Conservation (phyloP, 2,888 invertebrate genomes). For the Spodoptera littoralis region DNA sequence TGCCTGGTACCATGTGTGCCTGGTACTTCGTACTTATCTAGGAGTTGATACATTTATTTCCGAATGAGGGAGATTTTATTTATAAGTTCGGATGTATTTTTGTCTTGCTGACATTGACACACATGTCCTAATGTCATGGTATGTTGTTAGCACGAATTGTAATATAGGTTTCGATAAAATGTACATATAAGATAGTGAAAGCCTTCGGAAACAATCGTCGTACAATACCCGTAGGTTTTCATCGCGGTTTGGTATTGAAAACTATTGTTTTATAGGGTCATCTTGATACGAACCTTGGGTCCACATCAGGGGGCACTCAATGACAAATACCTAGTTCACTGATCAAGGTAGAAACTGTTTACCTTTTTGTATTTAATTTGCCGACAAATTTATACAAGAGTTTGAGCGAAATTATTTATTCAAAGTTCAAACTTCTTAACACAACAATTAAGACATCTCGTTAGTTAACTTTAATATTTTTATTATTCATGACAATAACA, state of each 20-base stretch:
- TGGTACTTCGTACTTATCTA: too few relatives aligned
- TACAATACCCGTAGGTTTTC: constrained; percentile 4
- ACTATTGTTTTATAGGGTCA: constrained; percentile 7
- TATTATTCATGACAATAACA: too few relatives aligned
- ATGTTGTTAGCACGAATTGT: background rate
- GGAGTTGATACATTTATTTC: too few relatives aligned
- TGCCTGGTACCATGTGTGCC: background rate
- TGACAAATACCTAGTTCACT: background rate
- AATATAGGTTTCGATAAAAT: background rate
- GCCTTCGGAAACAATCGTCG: constrained; percentile 1
- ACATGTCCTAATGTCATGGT: constrained; percentile 1
- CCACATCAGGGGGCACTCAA: background rate
- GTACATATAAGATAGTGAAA: background rate
- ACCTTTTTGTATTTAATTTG: background rate
- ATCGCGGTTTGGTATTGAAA: background rate
- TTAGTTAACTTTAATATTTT: too few relatives aligned
- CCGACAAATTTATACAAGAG: too few relatives aligned
- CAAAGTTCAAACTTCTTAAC: too few relatives aligned
- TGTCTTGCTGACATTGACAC: constrained; percentile 7
- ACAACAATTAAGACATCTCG: too few relatives aligned
- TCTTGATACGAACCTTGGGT: constrained; percentile 2
- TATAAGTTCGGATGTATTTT: background rate
- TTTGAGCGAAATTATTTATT: too few relatives aligned
- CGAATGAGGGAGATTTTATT: too few relatives aligned
- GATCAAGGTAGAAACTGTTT: background rate